phyloP scores from a whole-genome alignment of 1,140 invertebrate species.

The Apis laboriosa region DNA sequence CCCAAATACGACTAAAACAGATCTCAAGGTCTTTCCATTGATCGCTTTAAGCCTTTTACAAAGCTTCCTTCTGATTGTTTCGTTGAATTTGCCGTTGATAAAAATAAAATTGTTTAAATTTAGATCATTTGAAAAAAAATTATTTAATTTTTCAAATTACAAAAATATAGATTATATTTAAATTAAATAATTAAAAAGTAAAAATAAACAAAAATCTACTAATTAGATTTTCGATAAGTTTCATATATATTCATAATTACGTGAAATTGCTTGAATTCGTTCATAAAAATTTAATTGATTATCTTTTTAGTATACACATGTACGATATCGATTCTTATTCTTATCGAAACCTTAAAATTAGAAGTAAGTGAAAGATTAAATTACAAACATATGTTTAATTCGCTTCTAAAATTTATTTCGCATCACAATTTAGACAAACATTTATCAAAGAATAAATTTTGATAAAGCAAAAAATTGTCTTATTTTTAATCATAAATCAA shows the following conservation, averaged over 20 bases:
- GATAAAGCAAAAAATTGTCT: too few relatives aligned
- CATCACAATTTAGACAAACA: not conserved
- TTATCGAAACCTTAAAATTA: constrained; percentile 21
- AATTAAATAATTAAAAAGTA: not conserved
- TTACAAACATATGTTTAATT: not conserved
- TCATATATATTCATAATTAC: not conserved
- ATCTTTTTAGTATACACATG: not conserved
- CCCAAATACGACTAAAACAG: constrained; percentile 50
- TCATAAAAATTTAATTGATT: not conserved
- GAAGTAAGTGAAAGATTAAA: not conserved
- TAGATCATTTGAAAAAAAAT: not conserved
- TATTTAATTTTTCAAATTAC: not conserved
- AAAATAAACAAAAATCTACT: not conserved
- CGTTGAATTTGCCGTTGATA: too few relatives aligned
- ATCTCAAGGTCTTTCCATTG: constrained; percentile 55
- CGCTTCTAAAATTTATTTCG: not conserved
- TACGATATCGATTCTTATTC: not conserved
- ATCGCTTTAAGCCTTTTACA: constrained; percentile 32
- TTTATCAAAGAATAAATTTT: not conserved
- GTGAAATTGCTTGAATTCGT: not conserved
- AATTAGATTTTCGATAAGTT: not conserved
- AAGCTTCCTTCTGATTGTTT: not conserved
- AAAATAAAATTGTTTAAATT: not conserved
- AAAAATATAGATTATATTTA: not conserved
- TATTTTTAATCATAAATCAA: too few relatives aligned